Conservation (phyloP, 2,888 invertebrate genomes). For the Cheilosia grossa region DNA sequence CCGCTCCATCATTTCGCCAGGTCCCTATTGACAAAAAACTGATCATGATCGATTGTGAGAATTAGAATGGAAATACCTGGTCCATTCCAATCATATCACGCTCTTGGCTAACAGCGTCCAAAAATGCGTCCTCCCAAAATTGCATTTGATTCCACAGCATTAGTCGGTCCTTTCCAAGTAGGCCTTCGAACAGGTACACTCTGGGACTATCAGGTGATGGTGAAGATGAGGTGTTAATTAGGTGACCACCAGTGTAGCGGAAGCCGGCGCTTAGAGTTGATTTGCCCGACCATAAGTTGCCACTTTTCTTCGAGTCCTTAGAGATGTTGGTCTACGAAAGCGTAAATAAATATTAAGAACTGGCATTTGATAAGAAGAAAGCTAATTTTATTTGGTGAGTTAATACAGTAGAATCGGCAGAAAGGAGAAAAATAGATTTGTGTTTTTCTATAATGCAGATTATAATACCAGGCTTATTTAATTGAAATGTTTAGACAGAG, state of each 20-base stretch:
- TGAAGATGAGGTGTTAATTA: constrained; percentile 93
- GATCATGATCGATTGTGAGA: not conserved
- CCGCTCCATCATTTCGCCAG: constrained; percentile 99
- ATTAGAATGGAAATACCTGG: constrained; percentile 85
- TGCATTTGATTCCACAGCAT: constrained; percentile 99
- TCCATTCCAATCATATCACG: constrained; percentile 99
- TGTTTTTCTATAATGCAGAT: too few relatives aligned
- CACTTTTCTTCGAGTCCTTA: constrained; percentile 89
- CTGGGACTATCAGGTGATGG: constrained; percentile 93
- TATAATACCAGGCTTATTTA: too few relatives aligned
- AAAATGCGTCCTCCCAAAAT: constrained; percentile 99
- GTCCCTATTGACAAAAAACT: constrained; percentile 85
- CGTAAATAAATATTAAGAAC: not conserved
- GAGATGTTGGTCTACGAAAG: constrained; percentile 81
- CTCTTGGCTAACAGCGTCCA: constrained; percentile 98
- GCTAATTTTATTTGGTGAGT: too few relatives aligned
- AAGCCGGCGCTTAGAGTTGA: constrained; percentile 94
- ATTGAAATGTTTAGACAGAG: too few relatives aligned
- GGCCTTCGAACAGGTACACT: constrained; percentile 96
- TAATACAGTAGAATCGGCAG: too few relatives aligned
- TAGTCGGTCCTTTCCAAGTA: constrained; percentile 87
- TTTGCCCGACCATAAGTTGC: constrained; percentile 96
- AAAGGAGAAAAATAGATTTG: too few relatives aligned
- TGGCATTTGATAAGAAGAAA: too few relatives aligned
- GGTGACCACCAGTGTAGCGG: constrained; percentile 93